Percentiles rank a stretch among this genome's conserved stretches.
Conservation (phyloP, 2,113 vertebrate species). For the Tylochromis polylepis region DNA sequence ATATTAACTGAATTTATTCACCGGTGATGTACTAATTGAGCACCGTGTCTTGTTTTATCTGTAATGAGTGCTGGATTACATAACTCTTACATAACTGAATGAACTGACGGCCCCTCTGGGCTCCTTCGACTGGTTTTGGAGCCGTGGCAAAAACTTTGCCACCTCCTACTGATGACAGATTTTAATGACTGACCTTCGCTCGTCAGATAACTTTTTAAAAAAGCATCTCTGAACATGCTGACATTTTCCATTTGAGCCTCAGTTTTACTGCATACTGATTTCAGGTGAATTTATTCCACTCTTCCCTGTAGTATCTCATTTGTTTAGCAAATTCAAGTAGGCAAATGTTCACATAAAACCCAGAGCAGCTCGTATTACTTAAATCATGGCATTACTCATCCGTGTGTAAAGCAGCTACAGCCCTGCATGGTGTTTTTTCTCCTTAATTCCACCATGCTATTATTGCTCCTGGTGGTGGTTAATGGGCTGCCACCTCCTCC, state of each 20-base stretch:
- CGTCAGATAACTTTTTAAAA: neutral
- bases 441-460: conserved; percentile 1
- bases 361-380: neutral
- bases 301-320: neutral
- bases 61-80: neutral
- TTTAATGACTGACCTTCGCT: neutral
- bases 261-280: neutral
- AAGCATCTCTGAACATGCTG: neutral
- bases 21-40: neutral
- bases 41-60: neutral
- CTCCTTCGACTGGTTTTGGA: neutral
- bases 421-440: neutral
- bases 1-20: neutral
- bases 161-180: neutral
- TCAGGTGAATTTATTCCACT: neutral
- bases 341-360: neutral
- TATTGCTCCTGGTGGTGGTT: conserved; percentile 22
- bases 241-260: neutral
- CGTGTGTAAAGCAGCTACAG: neutral
- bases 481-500: conserved; percentile 41
- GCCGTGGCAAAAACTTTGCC: neutral
- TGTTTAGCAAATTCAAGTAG: neutral
- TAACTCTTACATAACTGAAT: neutral
- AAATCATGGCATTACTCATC: neutral
- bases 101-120: neutral